These are phyloP conservation scores for Dasysyrphus albostriatus DNA, from an alignment of 2,888 invertebrate genomes.

Conservation along the genomic window DNA sequence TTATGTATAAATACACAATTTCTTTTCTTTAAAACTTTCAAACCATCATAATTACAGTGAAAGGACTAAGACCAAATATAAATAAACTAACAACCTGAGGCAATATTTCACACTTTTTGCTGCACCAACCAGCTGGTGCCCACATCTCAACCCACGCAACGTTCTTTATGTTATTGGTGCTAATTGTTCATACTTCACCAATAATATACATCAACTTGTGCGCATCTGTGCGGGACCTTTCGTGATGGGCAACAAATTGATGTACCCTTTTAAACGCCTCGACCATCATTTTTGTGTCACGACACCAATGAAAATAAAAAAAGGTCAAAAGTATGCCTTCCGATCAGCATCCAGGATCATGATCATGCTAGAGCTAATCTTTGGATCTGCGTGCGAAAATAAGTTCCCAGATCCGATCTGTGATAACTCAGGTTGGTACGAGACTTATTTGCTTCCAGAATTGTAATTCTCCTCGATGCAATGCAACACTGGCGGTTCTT, in stretches of 20 bases:
- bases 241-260: slow-evolving; percentile 4
- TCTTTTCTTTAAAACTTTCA: not conserved
- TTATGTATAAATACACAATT: no score
- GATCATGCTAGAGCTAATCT: not conserved
- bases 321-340: slow-evolving; percentile 29
- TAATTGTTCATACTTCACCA: slow-evolving; percentile 20
- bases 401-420: slow-evolving; percentile 1
- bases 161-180: slow-evolving; percentile 34
- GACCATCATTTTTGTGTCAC: not conserved
- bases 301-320: not conserved
- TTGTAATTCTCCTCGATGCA: not conserved
- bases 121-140: not conserved
- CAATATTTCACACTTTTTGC: slow-evolving; percentile 6
- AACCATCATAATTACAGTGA: slow-evolving; percentile 11
- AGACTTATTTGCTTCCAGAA: slow-evolving; percentile 16
- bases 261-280: slow-evolving; percentile 4
- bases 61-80: not conserved
- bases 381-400: slow-evolving; percentile 13
- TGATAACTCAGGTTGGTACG: not conserved
- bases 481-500: not conserved
- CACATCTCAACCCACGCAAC: not conserved
- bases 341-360: slow-evolving; percentile 1
- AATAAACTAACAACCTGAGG: slow-evolving; percentile 7
- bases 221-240: not conserved
- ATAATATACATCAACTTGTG: slow-evolving; percentile 30